These are phyloP conservation scores for Cynoglossus semilaevis DNA, from an alignment of 2,113 vertebrate genomes.

Conservation along the genomic window DNA sequence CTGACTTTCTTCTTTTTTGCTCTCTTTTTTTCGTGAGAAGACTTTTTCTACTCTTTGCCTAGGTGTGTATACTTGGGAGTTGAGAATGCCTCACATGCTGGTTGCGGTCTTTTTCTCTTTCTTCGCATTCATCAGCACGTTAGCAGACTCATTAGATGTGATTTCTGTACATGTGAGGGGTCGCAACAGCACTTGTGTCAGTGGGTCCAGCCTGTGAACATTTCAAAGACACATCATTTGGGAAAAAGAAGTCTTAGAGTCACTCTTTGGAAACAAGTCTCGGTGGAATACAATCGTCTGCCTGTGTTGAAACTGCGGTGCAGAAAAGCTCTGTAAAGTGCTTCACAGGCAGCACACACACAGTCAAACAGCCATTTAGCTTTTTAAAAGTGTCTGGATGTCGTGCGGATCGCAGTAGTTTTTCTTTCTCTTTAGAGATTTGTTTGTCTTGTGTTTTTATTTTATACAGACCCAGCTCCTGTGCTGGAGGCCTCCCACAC, in stretches of 20 bases:
- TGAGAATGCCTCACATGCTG: conserved; percentile 52
- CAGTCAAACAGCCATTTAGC: conserved; percentile 55
- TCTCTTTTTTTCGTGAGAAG: conserved; percentile 67
- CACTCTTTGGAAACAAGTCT: conserved; percentile 67
- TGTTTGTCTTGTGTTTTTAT: conserved; percentile 26
- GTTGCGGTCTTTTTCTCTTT: conserved; percentile 46
- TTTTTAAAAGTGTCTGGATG: conserved; percentile 33
- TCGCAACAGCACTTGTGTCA: conserved; percentile 53
- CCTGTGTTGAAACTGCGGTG: conserved; percentile 49
- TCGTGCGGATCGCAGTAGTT: conserved; percentile 25
- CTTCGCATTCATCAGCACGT: conserved; percentile 46
- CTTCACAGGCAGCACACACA: conserved; percentile 43
- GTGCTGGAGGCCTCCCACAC: conserved; percentile 86
- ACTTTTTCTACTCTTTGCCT: conserved; percentile 71
- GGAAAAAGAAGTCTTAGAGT: conserved; percentile 53
- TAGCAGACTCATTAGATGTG: conserved; percentile 58
- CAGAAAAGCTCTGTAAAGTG: conserved; percentile 57
- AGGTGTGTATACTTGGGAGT: conserved; percentile 71
- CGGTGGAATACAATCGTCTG: conserved; percentile 52
- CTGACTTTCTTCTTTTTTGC: conserved; percentile 49
- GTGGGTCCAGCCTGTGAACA: conserved; percentile 66
- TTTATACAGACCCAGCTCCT: conserved; percentile 80
- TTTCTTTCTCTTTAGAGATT: conserved; percentile 33
- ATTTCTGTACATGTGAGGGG: conserved; percentile 52
- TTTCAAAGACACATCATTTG: conserved; percentile 60